Base-by-base conservation (phyloP, 2,797 vertebrate genomes). In the Pelodytes ibericus region DNA sequence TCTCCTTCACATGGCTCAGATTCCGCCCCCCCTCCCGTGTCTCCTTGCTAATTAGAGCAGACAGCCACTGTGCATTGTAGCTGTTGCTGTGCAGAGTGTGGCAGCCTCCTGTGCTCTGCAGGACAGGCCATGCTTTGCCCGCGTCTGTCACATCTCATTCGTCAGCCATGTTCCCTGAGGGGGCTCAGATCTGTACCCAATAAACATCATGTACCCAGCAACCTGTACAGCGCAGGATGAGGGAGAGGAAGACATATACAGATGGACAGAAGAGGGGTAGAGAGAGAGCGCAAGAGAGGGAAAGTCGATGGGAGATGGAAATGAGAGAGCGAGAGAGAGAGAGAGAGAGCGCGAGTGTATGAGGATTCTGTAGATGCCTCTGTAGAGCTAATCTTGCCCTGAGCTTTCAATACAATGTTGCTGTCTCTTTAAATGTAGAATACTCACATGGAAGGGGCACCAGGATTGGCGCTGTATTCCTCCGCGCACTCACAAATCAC, bases 401-500 rank as follows among this genome's bases (percentile, higher is more conserved):
- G 53, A 6, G 6, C 29, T n/a, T 60, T 60, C 27, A 7, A 2
- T n/a, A n/a, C n/a, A n/a, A 31, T 3, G 0, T 31, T 8, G n/a
- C n/a, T 13, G 9, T 44, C 13, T 3, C 41, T 8, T 20, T 11
- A 33, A 53, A 69, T 3, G 8, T 18, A 33, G 27, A 29, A 2
- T 64, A 94, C 97, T 97, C 87, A 98, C 97, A 99, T 96, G 75
- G 94, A 94, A 0, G 95, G 93, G 0, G 91, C 80, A 60, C 82
- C 82, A 0, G 92, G 89, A 3, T 87, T 60, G 1, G 88, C 81
- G 22, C 91, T 90, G 81, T 96, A 96, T 18, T 95, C 93, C 81
- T 99, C 96, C 0, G 96, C 95, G 36, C 96, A 97, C 61, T 90
- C 95, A 16, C 96, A 98, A 87, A 97, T 97, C 53, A 93, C 81